Percentiles rank a stretch among this genome's conserved stretches.
phyloP scores from a whole-genome alignment of 2,797 vertebrate species.

The Myotis pilosus region DNA sequence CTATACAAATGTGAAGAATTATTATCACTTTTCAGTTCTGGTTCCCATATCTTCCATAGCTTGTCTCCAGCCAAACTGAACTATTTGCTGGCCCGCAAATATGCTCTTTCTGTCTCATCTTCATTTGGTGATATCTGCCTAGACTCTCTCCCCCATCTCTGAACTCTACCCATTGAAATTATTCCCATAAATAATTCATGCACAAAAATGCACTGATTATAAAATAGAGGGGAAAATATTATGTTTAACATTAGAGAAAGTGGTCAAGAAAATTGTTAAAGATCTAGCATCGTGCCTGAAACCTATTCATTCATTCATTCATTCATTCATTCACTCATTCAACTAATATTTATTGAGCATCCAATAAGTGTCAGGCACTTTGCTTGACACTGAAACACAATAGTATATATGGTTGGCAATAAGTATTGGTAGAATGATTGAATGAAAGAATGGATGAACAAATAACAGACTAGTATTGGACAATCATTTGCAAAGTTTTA shows the following conservation, averaged over 20 bases:
- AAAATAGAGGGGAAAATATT: not conserved
- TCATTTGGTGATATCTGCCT: not conserved
- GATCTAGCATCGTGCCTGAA: not conserved
- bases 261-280: not conserved
- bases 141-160: not conserved
- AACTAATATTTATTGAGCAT: not conserved
- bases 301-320: not conserved
- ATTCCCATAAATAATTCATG: not conserved
- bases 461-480: not conserved
- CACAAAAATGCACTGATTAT: not conserved
- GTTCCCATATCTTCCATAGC: not conserved
- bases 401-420: not conserved
- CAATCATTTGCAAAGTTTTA: not conserved
- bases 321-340: not conserved
- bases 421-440: slow-evolving; percentile 6
- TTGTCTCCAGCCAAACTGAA: not conserved
- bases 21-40: not conserved
- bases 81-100: not conserved
- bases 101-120: not conserved
- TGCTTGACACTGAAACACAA: not conserved
- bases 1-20: not conserved
- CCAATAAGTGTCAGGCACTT: not conserved
- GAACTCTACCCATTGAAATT: slow-evolving; percentile 13
- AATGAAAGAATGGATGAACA: not conserved
- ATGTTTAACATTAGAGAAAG: not conserved